Evolutionary conservation across 2,888 invertebrate species (phyloP).

Genomic region (Nomada goodeniana): DNA sequence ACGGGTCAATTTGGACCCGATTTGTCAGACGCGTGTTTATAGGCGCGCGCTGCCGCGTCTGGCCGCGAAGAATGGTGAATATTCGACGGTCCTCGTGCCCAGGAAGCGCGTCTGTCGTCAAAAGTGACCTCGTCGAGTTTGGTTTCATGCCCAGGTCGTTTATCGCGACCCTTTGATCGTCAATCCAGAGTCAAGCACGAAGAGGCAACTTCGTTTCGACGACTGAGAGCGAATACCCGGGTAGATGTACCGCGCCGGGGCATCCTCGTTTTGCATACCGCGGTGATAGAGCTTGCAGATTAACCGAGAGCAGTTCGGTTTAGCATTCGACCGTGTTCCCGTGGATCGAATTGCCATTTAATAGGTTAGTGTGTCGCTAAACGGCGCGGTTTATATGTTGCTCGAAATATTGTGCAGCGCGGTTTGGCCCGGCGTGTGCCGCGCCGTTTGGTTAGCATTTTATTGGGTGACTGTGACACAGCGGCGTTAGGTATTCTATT

Average conservation of each 20-base stretch:
- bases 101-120: slow-evolving; percentile 26
- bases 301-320: neutral
- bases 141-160: slow-evolving; percentile 26
- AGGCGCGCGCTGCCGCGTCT: slow-evolving; percentile 22
- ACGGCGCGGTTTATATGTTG: no score
- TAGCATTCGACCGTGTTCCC: neutral
- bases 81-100: slow-evolving; percentile 64
- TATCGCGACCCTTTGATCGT: slow-evolving; percentile 56
- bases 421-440: no score
- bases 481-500: no score
- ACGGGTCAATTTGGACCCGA: slow-evolving; percentile 34
- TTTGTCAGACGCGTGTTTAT: slow-evolving; percentile 52
- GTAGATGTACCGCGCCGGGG: neutral
- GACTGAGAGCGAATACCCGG: neutral
- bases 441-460: no score
- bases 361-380: no score
- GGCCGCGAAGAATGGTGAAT: slow-evolving; percentile 53
- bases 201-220: slow-evolving; percentile 30
- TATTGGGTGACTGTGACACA: no score
- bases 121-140: slow-evolving; percentile 55
- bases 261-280: no score
- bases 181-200: slow-evolving; percentile 41
- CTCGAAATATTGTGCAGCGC: no score
- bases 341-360: no score
- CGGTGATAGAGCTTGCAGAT: neutral